These are phyloP conservation scores for Andrena marginata DNA, from an alignment of 2,888 invertebrate genomes.

Conservation along the genomic window DNA sequence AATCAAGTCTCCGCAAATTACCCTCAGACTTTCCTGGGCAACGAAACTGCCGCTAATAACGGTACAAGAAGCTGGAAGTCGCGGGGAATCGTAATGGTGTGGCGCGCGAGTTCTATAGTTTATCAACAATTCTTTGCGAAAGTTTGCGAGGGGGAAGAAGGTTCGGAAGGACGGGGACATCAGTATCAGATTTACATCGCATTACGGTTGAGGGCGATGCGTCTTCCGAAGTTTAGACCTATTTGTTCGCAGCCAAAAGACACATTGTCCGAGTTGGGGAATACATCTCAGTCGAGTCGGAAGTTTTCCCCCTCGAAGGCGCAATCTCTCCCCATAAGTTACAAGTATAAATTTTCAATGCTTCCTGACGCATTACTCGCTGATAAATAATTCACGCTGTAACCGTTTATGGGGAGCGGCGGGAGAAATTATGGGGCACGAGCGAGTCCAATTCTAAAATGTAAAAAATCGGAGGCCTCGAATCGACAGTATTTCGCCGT, in stretches of 20 bases:
- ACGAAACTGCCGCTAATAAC: background rate
- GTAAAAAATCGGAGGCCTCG: background rate
- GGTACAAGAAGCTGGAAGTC: background rate
- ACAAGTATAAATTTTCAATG: conserved; percentile 48
- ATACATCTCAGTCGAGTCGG: conserved; percentile 39
- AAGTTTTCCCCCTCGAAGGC: conserved; percentile 31
- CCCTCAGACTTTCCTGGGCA: background rate
- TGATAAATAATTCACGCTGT: conserved; percentile 28
- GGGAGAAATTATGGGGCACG: background rate
- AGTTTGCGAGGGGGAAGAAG: conserved; percentile 1
- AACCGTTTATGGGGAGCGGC: background rate
- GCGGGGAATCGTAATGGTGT: background rate
- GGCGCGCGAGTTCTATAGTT: background rate
- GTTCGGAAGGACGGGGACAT: conserved; percentile 47
- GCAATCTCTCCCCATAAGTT: conserved; percentile 41
- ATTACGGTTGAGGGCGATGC: conserved; percentile 45
- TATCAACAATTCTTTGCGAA: conserved; percentile 27
- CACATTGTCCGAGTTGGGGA: conserved; percentile 53
- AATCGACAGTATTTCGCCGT: background rate
- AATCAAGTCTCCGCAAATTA: background rate
- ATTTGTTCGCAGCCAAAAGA: conserved; percentile 51
- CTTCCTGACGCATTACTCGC: conserved; percentile 27
- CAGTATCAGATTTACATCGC: conserved; percentile 56
- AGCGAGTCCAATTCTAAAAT: background rate
- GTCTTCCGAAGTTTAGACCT: conserved; percentile 48